Evolutionary conservation across 2,888 invertebrate genomes (phyloP).

Genomic region (Tortricodes alternella): DNA sequence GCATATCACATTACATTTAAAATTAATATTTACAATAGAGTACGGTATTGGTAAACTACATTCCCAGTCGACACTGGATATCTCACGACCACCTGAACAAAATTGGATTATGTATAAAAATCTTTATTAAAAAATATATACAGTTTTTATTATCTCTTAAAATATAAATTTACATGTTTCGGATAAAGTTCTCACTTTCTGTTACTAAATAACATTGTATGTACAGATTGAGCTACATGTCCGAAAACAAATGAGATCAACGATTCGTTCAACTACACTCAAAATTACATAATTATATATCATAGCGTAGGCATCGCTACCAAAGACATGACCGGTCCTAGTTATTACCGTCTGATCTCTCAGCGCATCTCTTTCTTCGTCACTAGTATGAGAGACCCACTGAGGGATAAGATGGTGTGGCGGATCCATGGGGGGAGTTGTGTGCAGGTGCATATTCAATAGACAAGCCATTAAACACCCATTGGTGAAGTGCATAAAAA

Average conservation of each 20-base stretch:
- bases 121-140: slow-evolving; percentile 76
- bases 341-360: no score
- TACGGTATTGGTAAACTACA: slow-evolving; percentile 52
- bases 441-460: no score
- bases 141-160: slow-evolving; percentile 70
- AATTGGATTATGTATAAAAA: slow-evolving; percentile 73
- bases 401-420: no score
- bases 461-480: no score
- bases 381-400: background rate
- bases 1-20: slow-evolving; percentile 74
- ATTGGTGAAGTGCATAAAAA: no score
- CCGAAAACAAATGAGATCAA: slow-evolving; percentile 80
- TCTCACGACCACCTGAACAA: slow-evolving; percentile 66
- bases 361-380: background rate
- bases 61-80: slow-evolving; percentile 59
- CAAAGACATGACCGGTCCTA: no score
- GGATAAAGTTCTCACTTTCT: slow-evolving; percentile 63
- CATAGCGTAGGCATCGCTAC: slow-evolving; percentile 12
- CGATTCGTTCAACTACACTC: slow-evolving; percentile 65
- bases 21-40: slow-evolving; percentile 68
- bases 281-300: slow-evolving; percentile 25
- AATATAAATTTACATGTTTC: slow-evolving; percentile 67
- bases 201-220: slow-evolving; percentile 58
- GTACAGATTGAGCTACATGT: slow-evolving; percentile 78
- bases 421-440: no score